Conservation (phyloP, 2,888 invertebrate genomes). For the Siphlonurus alternatus region DNA sequence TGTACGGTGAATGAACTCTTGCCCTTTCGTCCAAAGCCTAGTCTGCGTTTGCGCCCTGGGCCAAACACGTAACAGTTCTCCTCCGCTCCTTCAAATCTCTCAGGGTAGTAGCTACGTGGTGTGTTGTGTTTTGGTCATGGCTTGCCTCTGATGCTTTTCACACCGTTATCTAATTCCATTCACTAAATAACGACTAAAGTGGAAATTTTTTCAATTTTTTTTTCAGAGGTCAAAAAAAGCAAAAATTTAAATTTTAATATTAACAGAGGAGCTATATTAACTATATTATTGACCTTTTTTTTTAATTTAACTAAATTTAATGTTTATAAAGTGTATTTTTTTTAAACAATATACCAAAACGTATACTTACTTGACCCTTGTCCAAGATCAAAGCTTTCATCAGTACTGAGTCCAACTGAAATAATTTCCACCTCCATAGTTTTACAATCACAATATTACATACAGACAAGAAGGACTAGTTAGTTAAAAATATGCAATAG, state of each 20-base stretch:
- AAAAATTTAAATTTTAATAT: not conserved
- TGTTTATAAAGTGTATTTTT: constrained; percentile 7
- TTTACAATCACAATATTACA: not conserved
- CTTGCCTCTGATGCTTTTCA: too few relatives aligned
- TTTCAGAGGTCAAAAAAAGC: not conserved
- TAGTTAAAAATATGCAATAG: too few relatives aligned
- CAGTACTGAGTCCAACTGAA: constrained; percentile 5
- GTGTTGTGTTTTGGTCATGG: too few relatives aligned
- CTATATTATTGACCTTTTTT: too few relatives aligned
- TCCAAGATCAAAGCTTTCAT: constrained; percentile 13
- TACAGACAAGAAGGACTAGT: not conserved
- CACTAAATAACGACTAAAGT: not conserved
- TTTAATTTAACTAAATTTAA: not conserved
- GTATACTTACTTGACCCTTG: constrained; percentile 17
- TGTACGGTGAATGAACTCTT: constrained; percentile 95
- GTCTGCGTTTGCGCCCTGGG: constrained; percentile 80
- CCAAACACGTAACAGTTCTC: not conserved
- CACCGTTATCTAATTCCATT: too few relatives aligned
- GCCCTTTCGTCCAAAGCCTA: constrained; percentile 89
- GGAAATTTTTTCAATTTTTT: not conserved
- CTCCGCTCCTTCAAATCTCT: not conserved
- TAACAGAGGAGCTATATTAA: too few relatives aligned
- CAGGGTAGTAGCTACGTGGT: too few relatives aligned
- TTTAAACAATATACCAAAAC: constrained; percentile 14
- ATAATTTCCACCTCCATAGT: not conserved